A percentile compares a stretch with the other conserved stretches of the same genome.
These are phyloP conservation scores for Leucopternis melanops DNA, from an alignment of 2,113 vertebrate species.

Conservation along the genomic window DNA sequence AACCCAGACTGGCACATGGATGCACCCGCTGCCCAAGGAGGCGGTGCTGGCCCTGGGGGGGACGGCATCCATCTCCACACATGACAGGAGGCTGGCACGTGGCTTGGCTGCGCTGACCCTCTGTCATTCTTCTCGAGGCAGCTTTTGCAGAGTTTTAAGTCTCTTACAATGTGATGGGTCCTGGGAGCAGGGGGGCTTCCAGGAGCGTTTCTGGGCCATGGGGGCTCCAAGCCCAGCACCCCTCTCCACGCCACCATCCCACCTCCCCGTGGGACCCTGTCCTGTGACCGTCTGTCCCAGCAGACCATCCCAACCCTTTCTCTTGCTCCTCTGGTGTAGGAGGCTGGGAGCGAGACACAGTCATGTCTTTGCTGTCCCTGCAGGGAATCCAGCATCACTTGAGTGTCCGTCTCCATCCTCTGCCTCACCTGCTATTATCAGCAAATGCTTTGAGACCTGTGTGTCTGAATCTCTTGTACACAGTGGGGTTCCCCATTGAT, in stretches of 20 bases:
- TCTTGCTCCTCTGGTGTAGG: background rate
- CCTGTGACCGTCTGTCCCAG: background rate
- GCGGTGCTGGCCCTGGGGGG: background rate
- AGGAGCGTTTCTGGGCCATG: background rate
- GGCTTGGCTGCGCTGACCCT: background rate
- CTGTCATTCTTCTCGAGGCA: background rate
- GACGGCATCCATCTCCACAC: background rate
- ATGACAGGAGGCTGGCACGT: background rate
- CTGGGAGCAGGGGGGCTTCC: background rate
- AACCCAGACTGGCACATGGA: rapidly evolving
- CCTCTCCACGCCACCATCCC: rapidly evolving
- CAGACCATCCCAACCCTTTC: background rate
- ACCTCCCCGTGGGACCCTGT: background rate
- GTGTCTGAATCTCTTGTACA: background rate
- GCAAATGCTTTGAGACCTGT: background rate
- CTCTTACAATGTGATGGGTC: background rate
- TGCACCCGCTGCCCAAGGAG: rapidly evolving
- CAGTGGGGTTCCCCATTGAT: background rate
- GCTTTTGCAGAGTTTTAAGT: background rate
- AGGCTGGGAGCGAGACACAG: background rate
- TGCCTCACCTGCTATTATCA: background rate
- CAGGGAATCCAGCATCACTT: background rate
- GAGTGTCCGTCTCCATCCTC: background rate
- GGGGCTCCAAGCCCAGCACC: background rate
- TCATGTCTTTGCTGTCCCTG: background rate